Evolutionary conservation across 2,113 vertebrate species (phyloP).

Genomic region (Nansenia antarctica): DNA sequence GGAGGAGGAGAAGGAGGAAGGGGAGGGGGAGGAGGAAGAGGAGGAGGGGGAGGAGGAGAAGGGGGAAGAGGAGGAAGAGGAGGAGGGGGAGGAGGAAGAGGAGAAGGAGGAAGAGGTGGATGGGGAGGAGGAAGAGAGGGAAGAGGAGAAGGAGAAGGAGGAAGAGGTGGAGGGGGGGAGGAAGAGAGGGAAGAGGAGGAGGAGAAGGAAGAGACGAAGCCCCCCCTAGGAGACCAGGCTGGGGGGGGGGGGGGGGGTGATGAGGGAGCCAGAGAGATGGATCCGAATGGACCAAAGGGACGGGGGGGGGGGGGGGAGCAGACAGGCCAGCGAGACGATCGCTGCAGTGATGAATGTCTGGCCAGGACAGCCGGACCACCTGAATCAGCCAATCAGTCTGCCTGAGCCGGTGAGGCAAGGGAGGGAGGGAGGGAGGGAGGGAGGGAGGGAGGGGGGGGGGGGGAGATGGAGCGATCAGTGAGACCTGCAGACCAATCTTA

Average conservation of each 20-base stretch:
- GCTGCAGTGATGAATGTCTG: slow-evolving; percentile 22
- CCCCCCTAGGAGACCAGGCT: background rate
- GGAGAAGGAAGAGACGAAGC: no score
- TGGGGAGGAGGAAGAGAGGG: no score
- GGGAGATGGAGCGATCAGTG: background rate
- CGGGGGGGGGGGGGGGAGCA: background rate
- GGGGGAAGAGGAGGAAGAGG: no score
- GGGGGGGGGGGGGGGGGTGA: background rate
- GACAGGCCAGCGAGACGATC: background rate
- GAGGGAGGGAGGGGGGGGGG: background rate
- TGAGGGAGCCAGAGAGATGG: background rate
- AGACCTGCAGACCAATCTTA: background rate
- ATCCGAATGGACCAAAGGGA: slow-evolving; percentile 1
- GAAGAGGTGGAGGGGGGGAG: no score
- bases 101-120: no score
- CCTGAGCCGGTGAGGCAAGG: slow-evolving; percentile 8
- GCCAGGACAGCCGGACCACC: slow-evolving; percentile 6
- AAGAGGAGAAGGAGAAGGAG: no score
- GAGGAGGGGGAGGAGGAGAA: no score
- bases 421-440: background rate
- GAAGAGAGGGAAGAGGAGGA: no score
- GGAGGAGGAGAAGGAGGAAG: no score
- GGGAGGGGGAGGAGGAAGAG: no score
- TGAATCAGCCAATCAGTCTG: slow-evolving; percentile 28
- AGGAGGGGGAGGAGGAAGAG: no score